Conservation (phyloP, 2,797 vertebrate genomes). For the Apogon talboti region DNA sequence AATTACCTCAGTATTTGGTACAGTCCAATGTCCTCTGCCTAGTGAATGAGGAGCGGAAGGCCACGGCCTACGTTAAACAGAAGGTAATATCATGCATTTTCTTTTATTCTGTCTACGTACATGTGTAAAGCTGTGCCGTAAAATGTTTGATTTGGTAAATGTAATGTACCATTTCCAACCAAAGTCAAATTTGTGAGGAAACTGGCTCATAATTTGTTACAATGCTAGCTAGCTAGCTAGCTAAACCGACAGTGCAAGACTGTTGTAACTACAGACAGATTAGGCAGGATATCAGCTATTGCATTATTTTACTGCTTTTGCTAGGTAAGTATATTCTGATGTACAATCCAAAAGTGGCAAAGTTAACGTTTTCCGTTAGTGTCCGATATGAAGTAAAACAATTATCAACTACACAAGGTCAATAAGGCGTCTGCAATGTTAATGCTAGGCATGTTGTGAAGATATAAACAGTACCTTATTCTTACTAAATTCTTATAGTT, state of each 20-base stretch:
- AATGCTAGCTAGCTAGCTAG: slow-evolving; percentile 37
- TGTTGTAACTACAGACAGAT: neutral
- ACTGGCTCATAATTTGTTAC: neutral
- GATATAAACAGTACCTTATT: too few relatives aligned
- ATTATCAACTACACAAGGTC: too few relatives aligned
- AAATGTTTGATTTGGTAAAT: rapidly evolving
- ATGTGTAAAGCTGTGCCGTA: neutral
- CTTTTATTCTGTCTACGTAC: rapidly evolving
- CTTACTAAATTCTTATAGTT: too few relatives aligned
- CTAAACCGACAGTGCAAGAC: neutral
- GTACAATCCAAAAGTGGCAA: neutral
- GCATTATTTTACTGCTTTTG: neutral
- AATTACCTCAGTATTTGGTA: slow-evolving; percentile 63
- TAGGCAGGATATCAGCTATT: too few relatives aligned
- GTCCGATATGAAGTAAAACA: too few relatives aligned
- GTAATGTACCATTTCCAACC: rapidly evolving
- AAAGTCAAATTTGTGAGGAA: neutral
- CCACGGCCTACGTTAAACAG: slow-evolving; percentile 42
- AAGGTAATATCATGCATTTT: slow-evolving; percentile 47
- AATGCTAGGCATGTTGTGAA: too few relatives aligned
- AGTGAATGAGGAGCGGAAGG: slow-evolving; percentile 54
- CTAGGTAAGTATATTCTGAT: neutral
- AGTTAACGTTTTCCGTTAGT: neutral
- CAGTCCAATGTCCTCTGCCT: slow-evolving; percentile 77
- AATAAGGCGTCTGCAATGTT: too few relatives aligned